A percentile compares a stretch with the other conserved stretches of the same genome.
Conservation (phyloP, 2,113 vertebrate species). For the Phyllopteryx taeniolatus region DNA sequence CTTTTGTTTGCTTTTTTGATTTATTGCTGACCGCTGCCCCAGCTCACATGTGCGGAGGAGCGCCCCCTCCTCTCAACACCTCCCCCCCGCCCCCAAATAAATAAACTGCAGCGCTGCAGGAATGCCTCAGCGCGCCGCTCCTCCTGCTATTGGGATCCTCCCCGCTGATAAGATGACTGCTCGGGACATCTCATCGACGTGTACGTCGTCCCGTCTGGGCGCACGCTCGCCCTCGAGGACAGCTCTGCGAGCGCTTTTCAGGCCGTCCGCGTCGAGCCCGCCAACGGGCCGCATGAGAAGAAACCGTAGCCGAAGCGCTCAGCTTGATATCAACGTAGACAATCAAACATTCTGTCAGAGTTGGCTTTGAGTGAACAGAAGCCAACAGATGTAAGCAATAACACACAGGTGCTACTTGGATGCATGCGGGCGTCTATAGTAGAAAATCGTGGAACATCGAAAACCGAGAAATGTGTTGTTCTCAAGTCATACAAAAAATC, state of each 20-base stretch:
- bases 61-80: constrained; percentile 62
- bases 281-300: constrained; percentile 33
- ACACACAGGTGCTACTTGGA: constrained; percentile 6
- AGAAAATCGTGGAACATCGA: constrained; percentile 7
- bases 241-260: constrained; percentile 47
- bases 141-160: constrained; percentile 51
- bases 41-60: constrained; percentile 62
- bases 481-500: not conserved
- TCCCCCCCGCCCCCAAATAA: constrained; percentile 65
- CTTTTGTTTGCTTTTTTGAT: constrained; percentile 73
- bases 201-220: constrained; percentile 9
- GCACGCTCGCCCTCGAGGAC: not conserved
- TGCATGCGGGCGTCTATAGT: not conserved
- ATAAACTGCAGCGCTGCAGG: constrained; percentile 67
- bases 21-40: constrained; percentile 62
- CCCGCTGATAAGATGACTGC: constrained; percentile 55
- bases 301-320: constrained; percentile 30
- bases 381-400: constrained; percentile 26
- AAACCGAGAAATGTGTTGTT: not conserved
- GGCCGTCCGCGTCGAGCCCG: constrained; percentile 17
- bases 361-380: constrained; percentile 19
- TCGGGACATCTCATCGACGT: constrained; percentile 46
- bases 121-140: constrained; percentile 53
- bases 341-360: constrained; percentile 31
- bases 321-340: constrained; percentile 18